A percentile compares a stretch with the other conserved stretches of the same genome.
Conservation (phyloP, 1,140 invertebrate genomes). For the Diachasma alloeum region DNA sequence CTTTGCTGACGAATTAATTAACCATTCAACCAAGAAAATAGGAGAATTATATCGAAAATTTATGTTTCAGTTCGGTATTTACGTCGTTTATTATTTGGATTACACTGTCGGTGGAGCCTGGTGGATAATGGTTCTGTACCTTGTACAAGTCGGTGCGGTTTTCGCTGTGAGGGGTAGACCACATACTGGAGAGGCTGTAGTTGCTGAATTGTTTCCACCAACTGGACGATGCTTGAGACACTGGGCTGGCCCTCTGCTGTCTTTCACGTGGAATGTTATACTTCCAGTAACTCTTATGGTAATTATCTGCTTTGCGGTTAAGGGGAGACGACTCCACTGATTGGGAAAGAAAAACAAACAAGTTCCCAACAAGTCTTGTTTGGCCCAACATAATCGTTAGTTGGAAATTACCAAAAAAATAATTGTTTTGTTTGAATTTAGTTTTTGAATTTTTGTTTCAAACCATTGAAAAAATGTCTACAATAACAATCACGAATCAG, state of each 20-base stretch:
- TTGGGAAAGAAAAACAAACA: too few species aligned
- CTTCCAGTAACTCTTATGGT: slow-evolving; percentile 81
- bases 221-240: slow-evolving; percentile 65
- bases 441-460: too few species aligned
- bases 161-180: slow-evolving; percentile 85
- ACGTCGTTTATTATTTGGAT: slow-evolving; percentile 85
- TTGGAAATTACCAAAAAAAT: too few species aligned
- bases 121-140: slow-evolving; percentile 85
- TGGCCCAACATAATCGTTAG: too few species aligned
- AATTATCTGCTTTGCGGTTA: too few species aligned
- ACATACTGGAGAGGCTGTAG: slow-evolving; percentile 83
- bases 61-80: slow-evolving; percentile 77
- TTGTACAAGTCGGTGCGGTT: slow-evolving; percentile 79
- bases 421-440: too few species aligned
- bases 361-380: too few species aligned
- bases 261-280: slow-evolving; percentile 90
- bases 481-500: too few species aligned
- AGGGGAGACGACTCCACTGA: too few species aligned
- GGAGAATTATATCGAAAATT: background rate
- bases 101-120: slow-evolving; percentile 82
- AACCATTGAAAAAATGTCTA: too few species aligned
- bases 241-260: slow-evolving; percentile 76
- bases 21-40: too few species aligned
- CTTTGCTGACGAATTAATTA: background rate
- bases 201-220: slow-evolving; percentile 72